A percentile compares a stretch with the other conserved stretches of the same genome.
These are phyloP conservation scores for Umimayanthus kanabou DNA, from an alignment of 92 coral and sea anemone species.

Conservation along the genomic window DNA sequence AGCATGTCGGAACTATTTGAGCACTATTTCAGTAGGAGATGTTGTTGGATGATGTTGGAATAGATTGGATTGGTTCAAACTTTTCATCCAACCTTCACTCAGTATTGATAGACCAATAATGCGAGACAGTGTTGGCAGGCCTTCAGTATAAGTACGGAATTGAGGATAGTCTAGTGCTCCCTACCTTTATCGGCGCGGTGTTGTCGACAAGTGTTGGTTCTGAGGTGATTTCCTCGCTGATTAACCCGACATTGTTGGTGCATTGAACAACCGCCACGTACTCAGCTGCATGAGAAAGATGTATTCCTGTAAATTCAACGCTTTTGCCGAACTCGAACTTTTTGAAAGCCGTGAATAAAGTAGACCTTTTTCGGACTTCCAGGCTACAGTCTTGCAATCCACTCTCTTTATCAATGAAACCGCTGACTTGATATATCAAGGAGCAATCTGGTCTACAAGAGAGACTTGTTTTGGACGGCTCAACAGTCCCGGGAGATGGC, in stretches of 20 bases:
- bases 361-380: slow-evolving; percentile 53
- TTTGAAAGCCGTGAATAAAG: slow-evolving; percentile 45
- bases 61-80: no score
- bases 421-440: slow-evolving; percentile 59
- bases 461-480: slow-evolving; percentile 41
- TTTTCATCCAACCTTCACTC: no score
- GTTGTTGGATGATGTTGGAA: no score
- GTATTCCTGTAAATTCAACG: slow-evolving; percentile 50
- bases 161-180: neutral
- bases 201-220: slow-evolving; percentile 72
- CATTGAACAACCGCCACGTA: slow-evolving; percentile 74
- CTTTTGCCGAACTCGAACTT: slow-evolving; percentile 39
- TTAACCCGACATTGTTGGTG: slow-evolving; percentile 67
- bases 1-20: no score
- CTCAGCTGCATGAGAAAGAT: slow-evolving; percentile 64
- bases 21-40: no score
- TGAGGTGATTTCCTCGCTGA: slow-evolving; percentile 47
- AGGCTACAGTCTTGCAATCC: slow-evolving; percentile 75
- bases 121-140: no score
- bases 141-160: no score
- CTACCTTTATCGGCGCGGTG: slow-evolving; percentile 88
- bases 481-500: slow-evolving; percentile 64
- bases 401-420: slow-evolving; percentile 74
- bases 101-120: no score
- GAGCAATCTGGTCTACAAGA: slow-evolving; percentile 72